Evolutionary conservation across 2,113 vertebrate species (phyloP).

Genomic region (Brienomyrus longianalis): DNA sequence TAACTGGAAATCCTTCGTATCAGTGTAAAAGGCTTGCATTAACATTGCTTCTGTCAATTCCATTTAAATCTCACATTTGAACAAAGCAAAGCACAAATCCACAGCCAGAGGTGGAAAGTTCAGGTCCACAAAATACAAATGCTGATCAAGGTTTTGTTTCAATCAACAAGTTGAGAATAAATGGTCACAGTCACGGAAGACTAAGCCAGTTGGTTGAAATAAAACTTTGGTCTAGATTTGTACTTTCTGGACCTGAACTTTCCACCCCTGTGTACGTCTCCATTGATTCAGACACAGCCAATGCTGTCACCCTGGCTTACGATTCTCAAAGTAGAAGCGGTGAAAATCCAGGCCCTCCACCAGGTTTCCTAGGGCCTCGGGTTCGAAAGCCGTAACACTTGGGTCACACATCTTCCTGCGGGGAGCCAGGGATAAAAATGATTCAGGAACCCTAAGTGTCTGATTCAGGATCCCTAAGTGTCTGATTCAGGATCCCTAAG

Average conservation of each 20-base stretch:
- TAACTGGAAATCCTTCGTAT: background rate
- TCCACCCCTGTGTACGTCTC: background rate
- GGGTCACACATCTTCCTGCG: slow-evolving; percentile 97
- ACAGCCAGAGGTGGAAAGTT: background rate
- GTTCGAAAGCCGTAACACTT: slow-evolving; percentile 92
- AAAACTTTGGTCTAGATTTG: background rate
- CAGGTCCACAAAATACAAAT: background rate
- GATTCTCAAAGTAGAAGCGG: slow-evolving; percentile 97
- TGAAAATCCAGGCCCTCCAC: slow-evolving; percentile 97
- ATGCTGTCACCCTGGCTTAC: slow-evolving; percentile 60
- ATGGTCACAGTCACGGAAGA: background rate
- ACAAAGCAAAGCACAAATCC: too few relatives aligned
- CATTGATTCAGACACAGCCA: background rate
- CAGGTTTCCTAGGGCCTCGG: slow-evolving; percentile 90
- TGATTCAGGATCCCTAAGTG: background rate
- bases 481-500: too few relatives aligned
- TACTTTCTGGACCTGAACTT: background rate
- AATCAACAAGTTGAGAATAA: background rate
- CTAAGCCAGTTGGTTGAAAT: background rate
- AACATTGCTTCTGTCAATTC: background rate
- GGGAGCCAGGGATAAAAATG: background rate
- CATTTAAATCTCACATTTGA: too few relatives aligned
- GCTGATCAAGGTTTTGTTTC: background rate
- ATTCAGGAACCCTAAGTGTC: background rate
- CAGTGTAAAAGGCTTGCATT: background rate